These are phyloP conservation scores for Hemicrepidius hirtus DNA, from an alignment of 2,888 invertebrate species.

Conservation along the genomic window DNA sequence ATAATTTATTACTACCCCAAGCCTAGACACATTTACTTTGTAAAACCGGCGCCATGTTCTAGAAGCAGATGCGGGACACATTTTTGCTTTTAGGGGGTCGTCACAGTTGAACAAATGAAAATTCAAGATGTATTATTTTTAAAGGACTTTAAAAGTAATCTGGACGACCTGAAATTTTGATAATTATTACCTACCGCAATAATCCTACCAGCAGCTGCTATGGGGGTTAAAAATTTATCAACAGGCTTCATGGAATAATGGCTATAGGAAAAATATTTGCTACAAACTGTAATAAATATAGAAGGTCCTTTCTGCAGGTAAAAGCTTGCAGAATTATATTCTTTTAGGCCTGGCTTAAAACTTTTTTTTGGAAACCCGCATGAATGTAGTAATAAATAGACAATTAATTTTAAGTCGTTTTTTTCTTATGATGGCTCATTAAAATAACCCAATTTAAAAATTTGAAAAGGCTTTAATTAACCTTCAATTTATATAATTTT, in stretches of 20 bases:
- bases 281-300: too few species aligned
- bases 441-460: not conserved
- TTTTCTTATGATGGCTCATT: too few species aligned
- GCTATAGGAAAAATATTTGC: not conserved
- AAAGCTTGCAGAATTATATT: too few species aligned
- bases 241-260: not conserved
- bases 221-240: slow-evolving; percentile 7
- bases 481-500: slow-evolving; percentile 16
- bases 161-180: slow-evolving; percentile 24
- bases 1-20: not conserved
- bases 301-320: too few species aligned
- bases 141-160: not conserved
- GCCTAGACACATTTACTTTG: not conserved
- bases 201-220: slow-evolving; percentile 25
- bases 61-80: slow-evolving; percentile 30
- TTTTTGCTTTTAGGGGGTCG: slow-evolving; percentile 29
- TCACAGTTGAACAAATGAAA: not conserved
- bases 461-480: slow-evolving; percentile 11
- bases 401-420: too few species aligned
- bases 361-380: too few species aligned
- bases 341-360: too few species aligned
- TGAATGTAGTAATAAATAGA: too few species aligned
- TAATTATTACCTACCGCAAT: slow-evolving; percentile 26
- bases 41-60: not conserved
- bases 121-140: not conserved